Conservation (phyloP, 1,140 invertebrate genomes). For the Danaus plexippus region DNA sequence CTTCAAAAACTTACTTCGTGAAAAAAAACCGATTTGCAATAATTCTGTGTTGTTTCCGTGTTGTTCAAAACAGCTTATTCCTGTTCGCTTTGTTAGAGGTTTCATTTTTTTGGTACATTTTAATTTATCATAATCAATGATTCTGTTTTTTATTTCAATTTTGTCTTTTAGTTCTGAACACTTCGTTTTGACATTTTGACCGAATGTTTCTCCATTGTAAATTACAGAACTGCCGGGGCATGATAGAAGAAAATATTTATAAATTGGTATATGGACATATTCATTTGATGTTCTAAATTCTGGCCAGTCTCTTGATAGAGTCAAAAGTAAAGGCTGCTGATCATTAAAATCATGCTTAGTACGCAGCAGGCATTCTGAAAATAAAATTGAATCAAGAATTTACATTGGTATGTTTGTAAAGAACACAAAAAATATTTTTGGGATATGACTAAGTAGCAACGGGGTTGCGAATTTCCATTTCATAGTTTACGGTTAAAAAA, state of each 20-base stretch:
- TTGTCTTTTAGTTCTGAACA: slow-evolving; percentile 23
- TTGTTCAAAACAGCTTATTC: slow-evolving; percentile 16
- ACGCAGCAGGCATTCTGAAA: slow-evolving; percentile 16
- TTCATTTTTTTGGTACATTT: slow-evolving; percentile 31
- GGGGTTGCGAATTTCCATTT: no score
- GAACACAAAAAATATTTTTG: neutral
- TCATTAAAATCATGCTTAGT: slow-evolving; percentile 13
- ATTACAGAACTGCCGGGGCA: slow-evolving; percentile 23
- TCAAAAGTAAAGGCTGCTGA: slow-evolving; percentile 17
- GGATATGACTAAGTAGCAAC: no score
- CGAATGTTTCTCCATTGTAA: slow-evolving; percentile 6
- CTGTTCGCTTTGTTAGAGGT: slow-evolving; percentile 18
- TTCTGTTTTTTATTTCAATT: neutral
- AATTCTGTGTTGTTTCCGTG: slow-evolving; percentile 24
- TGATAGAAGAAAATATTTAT: slow-evolving; percentile 17
- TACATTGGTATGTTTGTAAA: neutral
- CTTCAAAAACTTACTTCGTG: slow-evolving; percentile 24
- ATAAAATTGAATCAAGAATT: neutral
- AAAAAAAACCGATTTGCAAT: slow-evolving; percentile 32
- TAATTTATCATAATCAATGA: slow-evolving; percentile 33
- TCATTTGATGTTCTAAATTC: slow-evolving; percentile 8
- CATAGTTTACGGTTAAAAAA: no score
- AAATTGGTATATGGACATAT: slow-evolving; percentile 22
- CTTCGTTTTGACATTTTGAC: slow-evolving; percentile 16
- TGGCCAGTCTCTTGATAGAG: slow-evolving; percentile 4